Evolutionary conservation across 2,113 vertebrate species (phyloP).

Genomic region (Catharus fuscescens): DNA sequence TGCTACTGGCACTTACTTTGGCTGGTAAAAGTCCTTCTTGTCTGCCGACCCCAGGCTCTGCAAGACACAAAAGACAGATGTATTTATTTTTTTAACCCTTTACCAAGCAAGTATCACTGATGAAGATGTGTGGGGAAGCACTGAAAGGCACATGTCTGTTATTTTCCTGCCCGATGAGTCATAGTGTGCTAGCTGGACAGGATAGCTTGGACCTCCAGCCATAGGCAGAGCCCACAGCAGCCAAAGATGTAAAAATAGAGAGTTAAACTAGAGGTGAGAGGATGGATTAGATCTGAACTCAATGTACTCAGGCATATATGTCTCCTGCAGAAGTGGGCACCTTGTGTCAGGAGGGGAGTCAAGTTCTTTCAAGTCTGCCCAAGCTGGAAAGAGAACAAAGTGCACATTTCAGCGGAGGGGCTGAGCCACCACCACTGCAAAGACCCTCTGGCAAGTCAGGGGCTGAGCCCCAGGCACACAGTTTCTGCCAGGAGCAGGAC

Average conservation of each 20-base stretch:
- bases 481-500: not conserved
- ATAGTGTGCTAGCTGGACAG: not conserved
- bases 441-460: not conserved
- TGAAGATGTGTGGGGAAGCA: not conserved
- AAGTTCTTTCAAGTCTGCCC: not conserved
- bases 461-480: not conserved
- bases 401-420: not conserved
- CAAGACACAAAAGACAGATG: conserved; percentile 53
- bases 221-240: not conserved
- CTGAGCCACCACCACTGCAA: not conserved
- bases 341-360: not conserved
- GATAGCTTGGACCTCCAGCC: not conserved
- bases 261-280: not conserved
- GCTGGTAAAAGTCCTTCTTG: conserved; percentile 81
- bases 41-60: conserved; percentile 87
- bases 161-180: fast-evolving
- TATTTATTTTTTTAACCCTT: not conserved
- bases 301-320: fast-evolving
- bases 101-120: not conserved
- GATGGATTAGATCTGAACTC: not conserved
- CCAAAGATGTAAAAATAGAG: not conserved
- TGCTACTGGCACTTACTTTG: conserved; percentile 76
- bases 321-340: not conserved
- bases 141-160: not conserved
- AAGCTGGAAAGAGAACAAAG: not conserved